A percentile compares a stretch with the other conserved stretches of the same genome.
These are phyloP conservation scores for Nasonovia ribisnigri DNA, from an alignment of 2,888 invertebrate genomes.

Conservation along the genomic window DNA sequence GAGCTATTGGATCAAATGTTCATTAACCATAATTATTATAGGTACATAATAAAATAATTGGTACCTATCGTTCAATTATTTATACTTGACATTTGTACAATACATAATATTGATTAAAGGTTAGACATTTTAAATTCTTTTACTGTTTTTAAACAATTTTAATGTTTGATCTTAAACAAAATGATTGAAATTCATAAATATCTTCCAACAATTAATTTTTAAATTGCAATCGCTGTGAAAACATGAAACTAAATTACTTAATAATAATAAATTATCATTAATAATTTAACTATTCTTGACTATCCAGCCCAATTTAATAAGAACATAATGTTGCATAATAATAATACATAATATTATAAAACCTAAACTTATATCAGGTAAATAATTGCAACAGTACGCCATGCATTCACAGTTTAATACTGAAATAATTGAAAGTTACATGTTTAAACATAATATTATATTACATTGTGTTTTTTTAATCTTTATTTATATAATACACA, in stretches of 20 bases:
- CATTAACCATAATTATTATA: background rate
- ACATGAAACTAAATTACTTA: background rate
- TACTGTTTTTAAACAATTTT: too few relatives aligned
- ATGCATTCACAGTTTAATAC: background rate
- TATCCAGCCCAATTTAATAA: background rate
- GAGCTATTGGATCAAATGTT: background rate
- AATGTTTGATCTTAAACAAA: background rate
- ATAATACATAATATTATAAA: background rate
- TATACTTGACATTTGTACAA: too few relatives aligned
- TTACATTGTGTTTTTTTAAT: background rate
- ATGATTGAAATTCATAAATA: background rate
- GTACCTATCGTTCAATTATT: too few relatives aligned
- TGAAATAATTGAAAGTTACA: background rate
- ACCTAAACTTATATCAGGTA: background rate
- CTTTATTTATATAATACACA: background rate
- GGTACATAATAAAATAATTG: background rate
- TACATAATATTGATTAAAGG: too few relatives aligned
- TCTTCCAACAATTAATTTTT: background rate
- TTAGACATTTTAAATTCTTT: too few relatives aligned
- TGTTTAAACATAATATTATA: background rate
- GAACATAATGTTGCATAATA: background rate
- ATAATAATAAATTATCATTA: too few relatives aligned
- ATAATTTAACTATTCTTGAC: background rate
- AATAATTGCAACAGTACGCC: background rate
- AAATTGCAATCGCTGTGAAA: background rate